A percentile compares a stretch with the other conserved stretches of the same genome.
phyloP scores from a whole-genome alignment of 2,888 invertebrate species.

The Platycnemis pennipes region DNA sequence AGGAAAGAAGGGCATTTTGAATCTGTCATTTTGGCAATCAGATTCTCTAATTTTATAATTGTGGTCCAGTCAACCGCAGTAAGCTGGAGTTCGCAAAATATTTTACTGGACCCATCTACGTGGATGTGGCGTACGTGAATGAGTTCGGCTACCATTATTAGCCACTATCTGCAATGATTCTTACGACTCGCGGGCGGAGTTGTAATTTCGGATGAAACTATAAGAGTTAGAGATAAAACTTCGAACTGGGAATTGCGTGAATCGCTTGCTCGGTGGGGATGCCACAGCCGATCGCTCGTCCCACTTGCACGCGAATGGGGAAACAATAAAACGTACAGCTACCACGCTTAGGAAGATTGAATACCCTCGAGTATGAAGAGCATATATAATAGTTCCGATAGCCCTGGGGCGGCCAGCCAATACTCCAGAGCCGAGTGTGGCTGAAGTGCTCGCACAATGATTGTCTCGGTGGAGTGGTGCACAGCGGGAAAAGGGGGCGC shows the following conservation, averaged over 20 bases:
- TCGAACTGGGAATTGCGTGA: not conserved
- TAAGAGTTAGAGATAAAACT: not conserved
- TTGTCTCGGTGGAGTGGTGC: not conserved
- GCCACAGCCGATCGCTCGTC: not conserved
- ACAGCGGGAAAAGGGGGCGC: not conserved
- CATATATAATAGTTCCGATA: not conserved
- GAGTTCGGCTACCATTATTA: too few species aligned
- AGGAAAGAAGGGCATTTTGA: too few species aligned
- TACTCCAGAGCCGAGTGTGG: not conserved
- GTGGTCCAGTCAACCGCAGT: too few species aligned
- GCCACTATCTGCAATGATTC: not conserved
- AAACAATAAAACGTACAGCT: not conserved
- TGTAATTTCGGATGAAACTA: not conserved
- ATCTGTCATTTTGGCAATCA: too few species aligned
- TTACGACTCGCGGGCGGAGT: not conserved
- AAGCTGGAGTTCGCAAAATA: too few species aligned
- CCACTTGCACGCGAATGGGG: not conserved
- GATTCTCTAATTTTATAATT: too few species aligned
- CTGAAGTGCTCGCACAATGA: not conserved
- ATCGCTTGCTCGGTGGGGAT: not conserved
- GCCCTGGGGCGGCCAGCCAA: not conserved
- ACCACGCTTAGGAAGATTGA: not conserved
- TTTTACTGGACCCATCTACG: too few species aligned
- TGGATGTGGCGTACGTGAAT: too few species aligned
- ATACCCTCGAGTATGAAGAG: constrained; percentile 9